phyloP scores from a whole-genome alignment of 1,140 invertebrate genomes.

The Delia radicum region DNA sequence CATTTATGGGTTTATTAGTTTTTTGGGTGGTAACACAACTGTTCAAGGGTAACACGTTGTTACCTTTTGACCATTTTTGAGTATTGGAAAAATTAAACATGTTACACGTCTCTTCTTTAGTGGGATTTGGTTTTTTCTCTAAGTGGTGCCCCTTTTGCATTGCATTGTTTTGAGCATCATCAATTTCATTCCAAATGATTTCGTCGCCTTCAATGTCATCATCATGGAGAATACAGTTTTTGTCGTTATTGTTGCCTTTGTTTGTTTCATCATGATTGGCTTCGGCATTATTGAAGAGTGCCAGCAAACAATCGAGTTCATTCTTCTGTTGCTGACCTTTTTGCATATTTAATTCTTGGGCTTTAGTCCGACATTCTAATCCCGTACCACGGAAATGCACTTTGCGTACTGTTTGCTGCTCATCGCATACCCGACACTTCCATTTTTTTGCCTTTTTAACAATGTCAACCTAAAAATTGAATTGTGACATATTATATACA shows the following conservation, averaged over 20 bases:
- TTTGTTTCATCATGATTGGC: background rate
- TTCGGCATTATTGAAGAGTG: background rate
- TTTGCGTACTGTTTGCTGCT: slow-evolving; percentile 65
- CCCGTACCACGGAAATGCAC: slow-evolving; percentile 63
- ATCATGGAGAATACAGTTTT: too few species aligned
- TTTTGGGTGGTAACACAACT: too few species aligned
- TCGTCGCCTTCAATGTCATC: too few species aligned
- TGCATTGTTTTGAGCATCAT: too few species aligned
- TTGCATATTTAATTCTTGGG: slow-evolving; percentile 63
- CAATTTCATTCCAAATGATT: too few species aligned
- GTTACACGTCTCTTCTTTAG: too few species aligned
- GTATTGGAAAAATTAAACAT: background rate
- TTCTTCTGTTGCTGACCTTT: slow-evolving; percentile 49
- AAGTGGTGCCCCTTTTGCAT: too few species aligned
- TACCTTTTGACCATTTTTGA: background rate
- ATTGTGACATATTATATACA: too few species aligned
- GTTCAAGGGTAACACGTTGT: too few species aligned
- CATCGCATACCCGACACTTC: slow-evolving; percentile 68
- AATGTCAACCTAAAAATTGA: slow-evolving; percentile 60
- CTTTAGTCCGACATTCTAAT: slow-evolving; percentile 64
- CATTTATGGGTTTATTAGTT: too few species aligned
- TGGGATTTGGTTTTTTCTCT: too few species aligned
- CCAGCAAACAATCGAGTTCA: background rate
- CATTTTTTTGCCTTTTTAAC: slow-evolving; percentile 69
- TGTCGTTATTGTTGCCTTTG: too few species aligned